These are phyloP conservation scores for Apogon hyalosoma DNA, from an alignment of 2,797 vertebrate genomes.

Conservation along the genomic window DNA sequence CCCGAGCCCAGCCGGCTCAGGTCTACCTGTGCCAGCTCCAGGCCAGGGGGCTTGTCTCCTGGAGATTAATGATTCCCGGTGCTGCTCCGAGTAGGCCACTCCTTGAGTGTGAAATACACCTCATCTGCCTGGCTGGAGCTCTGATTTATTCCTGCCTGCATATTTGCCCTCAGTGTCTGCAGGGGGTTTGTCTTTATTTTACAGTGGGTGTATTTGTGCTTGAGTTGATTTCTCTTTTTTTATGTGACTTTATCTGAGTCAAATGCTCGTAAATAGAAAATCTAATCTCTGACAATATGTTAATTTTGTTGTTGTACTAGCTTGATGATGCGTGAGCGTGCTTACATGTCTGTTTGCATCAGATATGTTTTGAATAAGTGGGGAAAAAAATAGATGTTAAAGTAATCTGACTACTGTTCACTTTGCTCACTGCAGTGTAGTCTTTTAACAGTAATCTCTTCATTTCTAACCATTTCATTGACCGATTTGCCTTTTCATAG, in stretches of 20 bases:
- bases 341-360: conserved; percentile 34
- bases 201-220: conserved; percentile 25
- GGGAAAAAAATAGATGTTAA: conserved; percentile 2
- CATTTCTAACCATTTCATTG: background rate
- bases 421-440: background rate
- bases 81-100: conserved; percentile 66
- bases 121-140: conserved; percentile 78
- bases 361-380: conserved; percentile 25
- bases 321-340: conserved; percentile 11
- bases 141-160: conserved; percentile 82
- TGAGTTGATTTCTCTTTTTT: conserved; percentile 28
- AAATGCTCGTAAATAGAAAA: conserved; percentile 35
- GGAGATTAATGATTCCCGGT: conserved; percentile 75
- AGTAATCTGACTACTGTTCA: conserved; percentile 23
- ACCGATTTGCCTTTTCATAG: background rate
- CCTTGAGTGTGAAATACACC: conserved; percentile 84
- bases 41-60: conserved; percentile 71
- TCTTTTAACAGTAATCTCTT: background rate
- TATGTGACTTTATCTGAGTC: conserved; percentile 1
- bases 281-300: conserved; percentile 30
- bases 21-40: conserved; percentile 68
- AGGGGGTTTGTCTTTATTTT: conserved; percentile 68
- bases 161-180: conserved; percentile 66
- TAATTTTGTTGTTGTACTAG: conserved; percentile 37
- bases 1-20: conserved; percentile 44